Conservation (phyloP, 23 tunicate genomes). For the Trididemnum clinides region DNA sequence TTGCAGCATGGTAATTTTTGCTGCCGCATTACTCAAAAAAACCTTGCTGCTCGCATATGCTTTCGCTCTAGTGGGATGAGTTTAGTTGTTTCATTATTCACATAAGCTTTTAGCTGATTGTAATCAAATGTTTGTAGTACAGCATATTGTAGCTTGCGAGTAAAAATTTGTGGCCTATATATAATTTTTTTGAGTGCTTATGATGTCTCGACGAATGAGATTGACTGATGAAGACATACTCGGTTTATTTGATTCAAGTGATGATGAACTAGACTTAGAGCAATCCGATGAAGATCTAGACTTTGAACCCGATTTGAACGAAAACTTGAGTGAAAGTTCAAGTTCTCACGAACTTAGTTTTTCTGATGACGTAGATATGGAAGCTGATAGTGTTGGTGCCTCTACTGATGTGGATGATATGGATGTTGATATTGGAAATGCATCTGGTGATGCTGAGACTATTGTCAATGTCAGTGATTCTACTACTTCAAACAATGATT, state of each 20-base stretch:
- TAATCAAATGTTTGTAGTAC: constrained; percentile 8
- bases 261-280: constrained; percentile 21
- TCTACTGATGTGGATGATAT: not conserved
- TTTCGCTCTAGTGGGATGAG: constrained; percentile 12
- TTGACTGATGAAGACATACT: constrained; percentile 15
- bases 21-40: constrained; percentile 12
- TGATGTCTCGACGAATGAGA: not conserved
- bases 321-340: constrained; percentile 29
- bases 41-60: constrained; percentile 22
- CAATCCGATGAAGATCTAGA: constrained; percentile 4
- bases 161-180: too few relatives aligned
- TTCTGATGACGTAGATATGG: constrained; percentile 28
- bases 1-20: constrained; percentile 11
- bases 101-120: not conserved
- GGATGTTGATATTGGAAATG: constrained; percentile 29
- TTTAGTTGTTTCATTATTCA: not conserved
- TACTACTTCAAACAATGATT: constrained; percentile 21
- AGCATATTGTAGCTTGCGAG: not conserved
- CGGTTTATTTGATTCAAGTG: constrained; percentile 21
- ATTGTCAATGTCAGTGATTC: constrained; percentile 15
- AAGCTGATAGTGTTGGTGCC: constrained; percentile 28
- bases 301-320: constrained; percentile 21
- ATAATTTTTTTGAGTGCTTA: not conserved
- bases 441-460: constrained; percentile 8
- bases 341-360: constrained; percentile 18